Conservation (phyloP, 2,888 invertebrate species). For the Cantharis rufa region DNA sequence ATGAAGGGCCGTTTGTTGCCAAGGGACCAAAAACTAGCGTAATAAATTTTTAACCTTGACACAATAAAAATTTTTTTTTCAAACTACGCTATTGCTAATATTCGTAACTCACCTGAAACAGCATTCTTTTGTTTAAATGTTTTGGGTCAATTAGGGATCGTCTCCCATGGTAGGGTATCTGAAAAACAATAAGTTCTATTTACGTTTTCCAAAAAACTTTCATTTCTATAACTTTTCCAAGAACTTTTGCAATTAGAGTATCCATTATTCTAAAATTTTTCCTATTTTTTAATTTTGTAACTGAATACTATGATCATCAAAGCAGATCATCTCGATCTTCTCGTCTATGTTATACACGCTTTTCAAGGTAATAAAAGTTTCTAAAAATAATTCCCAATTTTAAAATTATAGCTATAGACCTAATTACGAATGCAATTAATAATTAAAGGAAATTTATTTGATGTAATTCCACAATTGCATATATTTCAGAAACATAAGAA, state of each 20-base stretch:
- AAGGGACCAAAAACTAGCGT: too few relatives aligned
- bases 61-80: neutral
- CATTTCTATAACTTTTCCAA: too few relatives aligned
- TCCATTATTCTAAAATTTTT: too few relatives aligned
- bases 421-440: neutral
- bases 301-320: too few relatives aligned
- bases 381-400: neutral
- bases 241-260: too few relatives aligned
- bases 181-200: too few relatives aligned
- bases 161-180: neutral
- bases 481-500: neutral
- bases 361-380: neutral
- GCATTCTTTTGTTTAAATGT: neutral
- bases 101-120: neutral
- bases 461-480: neutral
- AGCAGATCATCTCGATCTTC: too few relatives aligned
- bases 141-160: neutral
- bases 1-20: neutral
- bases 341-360: too few relatives aligned
- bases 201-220: too few relatives aligned
- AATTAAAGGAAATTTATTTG: neutral
- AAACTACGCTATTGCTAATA: too few relatives aligned
- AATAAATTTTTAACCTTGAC: neutral
- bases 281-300: too few relatives aligned
- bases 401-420: neutral